Evolutionary conservation across 2,888 invertebrate genomes (phyloP), one percentile per base, ranked within the genome.

Genomic region (Archips xylosteana): DNA sequence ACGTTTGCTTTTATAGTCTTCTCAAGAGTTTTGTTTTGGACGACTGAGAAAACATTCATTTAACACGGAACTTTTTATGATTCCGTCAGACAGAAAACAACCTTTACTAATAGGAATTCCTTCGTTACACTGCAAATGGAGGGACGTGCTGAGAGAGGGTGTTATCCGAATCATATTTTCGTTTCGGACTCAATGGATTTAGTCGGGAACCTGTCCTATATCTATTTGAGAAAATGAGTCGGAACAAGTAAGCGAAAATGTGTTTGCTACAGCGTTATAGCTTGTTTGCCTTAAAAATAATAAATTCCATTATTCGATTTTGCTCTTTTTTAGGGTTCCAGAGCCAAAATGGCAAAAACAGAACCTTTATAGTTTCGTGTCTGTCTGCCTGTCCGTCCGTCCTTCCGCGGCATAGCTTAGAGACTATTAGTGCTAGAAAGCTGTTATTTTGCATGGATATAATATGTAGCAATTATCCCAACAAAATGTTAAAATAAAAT

Each of bases 31-130:
- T 86, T 86, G 84, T 89, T 89, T 86, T 83, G 78, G 82, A 86
- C 82, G 82, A 85, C 80, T 83, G 84, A 86, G 86, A 85, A 86
- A 88, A 85, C 88, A 88, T 90, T 91, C 86, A 89, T 91, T 91
- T 89, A 88, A 87, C 85, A 83, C 82, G 83, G 85, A 89, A 89
- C 86, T 89, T 92, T 90, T 92, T 91, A 92, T 88, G 88, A 87
- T 86, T 87, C 86, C 86, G 86, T 87, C 90, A 87, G 89, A 88
- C 85, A 86, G 88, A 87, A 90, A 90, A 91, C 88, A 90, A 88
- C 88, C 85, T 88, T 88, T 79, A 83, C 88, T 92, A 92, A 92
- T 92, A 92, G 91, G 85, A 92, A 93, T 92, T 92, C 91, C 88
- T 89, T 83, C 85, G 85, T 85, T 84, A 90, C 88, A 89, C 87